Conservation (phyloP, 2,113 vertebrate genomes). For the Syrmaticus mikado region DNA sequence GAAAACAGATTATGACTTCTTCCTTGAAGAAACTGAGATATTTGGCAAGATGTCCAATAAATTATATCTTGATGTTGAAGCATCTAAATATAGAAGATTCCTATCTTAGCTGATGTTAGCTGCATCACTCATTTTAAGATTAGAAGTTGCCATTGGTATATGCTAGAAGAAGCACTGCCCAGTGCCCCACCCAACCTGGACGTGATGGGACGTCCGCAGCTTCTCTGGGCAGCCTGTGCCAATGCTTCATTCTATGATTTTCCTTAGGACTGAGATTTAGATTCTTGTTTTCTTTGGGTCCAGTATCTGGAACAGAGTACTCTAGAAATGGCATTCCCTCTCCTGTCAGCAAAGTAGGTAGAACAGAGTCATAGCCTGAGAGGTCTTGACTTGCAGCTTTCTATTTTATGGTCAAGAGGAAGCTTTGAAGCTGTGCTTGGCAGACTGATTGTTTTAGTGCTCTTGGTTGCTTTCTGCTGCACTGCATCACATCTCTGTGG, state of each 20-base stretch:
- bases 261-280: neutral
- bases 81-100: neutral
- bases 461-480: neutral
- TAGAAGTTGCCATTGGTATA: neutral
- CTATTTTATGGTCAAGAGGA: neutral
- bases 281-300: neutral
- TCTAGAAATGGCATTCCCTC: neutral
- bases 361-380: neutral
- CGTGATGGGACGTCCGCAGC: too few relatives aligned
- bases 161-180: neutral
- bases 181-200: too few relatives aligned
- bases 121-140: neutral
- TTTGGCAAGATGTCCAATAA: slow-evolving; percentile 69
- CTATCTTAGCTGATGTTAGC: neutral
- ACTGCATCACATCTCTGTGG: neutral
- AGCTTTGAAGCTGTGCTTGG: neutral
- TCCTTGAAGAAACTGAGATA: slow-evolving; percentile 74
- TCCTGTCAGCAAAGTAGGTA: neutral
- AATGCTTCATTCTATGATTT: neutral
- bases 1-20: slow-evolving; percentile 74
- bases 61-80: neutral
- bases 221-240: too few relatives aligned
- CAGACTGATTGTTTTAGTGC: neutral
- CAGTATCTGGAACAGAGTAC: neutral
- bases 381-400: neutral